These are phyloP conservation scores for Telmatochromis sp. DNA, from an alignment of 2,113 vertebrate species.

Conservation along the genomic window DNA sequence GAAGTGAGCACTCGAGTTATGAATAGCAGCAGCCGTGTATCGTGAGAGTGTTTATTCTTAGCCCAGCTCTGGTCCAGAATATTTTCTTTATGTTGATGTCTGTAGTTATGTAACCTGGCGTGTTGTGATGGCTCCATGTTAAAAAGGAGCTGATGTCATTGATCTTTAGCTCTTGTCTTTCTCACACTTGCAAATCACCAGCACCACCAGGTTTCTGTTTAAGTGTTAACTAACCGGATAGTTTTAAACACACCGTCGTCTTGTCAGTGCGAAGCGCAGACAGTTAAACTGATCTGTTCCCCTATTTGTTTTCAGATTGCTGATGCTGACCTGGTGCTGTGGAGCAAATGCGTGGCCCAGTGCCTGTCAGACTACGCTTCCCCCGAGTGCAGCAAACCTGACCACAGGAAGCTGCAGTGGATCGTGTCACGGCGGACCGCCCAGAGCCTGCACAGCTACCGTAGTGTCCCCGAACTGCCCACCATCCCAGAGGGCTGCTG, in stretches of 20 bases:
- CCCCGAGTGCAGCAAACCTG: slow-evolving; percentile 90
- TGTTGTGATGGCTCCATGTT: neutral
- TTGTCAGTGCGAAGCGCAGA: neutral
- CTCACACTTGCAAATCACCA: neutral
- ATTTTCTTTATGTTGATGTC: neutral
- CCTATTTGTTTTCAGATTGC: slow-evolving; percentile 73
- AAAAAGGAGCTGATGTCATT: neutral
- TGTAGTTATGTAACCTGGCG: neutral
- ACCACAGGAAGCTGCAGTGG: slow-evolving; percentile 92
- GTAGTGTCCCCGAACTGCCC: slow-evolving; percentile 86
- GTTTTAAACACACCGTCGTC: neutral
- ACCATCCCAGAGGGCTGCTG: slow-evolving; percentile 88
- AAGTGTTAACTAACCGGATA: neutral
- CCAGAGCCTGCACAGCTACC: slow-evolving; percentile 88
- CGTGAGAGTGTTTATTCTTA: neutral
- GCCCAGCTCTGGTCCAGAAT: neutral
- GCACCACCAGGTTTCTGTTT: neutral
- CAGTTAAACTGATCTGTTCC: neutral
- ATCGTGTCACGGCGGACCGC: slow-evolving; percentile 92
- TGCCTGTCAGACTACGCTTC: slow-evolving; percentile 91
- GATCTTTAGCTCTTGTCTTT: neutral
- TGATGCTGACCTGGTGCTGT: slow-evolving; percentile 81
- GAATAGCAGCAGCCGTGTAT: neutral
- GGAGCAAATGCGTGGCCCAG: slow-evolving; percentile 87
- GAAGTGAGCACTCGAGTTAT: neutral